Conservation (phyloP, 2,888 invertebrate species). For the Cremastinae sp. region DNA sequence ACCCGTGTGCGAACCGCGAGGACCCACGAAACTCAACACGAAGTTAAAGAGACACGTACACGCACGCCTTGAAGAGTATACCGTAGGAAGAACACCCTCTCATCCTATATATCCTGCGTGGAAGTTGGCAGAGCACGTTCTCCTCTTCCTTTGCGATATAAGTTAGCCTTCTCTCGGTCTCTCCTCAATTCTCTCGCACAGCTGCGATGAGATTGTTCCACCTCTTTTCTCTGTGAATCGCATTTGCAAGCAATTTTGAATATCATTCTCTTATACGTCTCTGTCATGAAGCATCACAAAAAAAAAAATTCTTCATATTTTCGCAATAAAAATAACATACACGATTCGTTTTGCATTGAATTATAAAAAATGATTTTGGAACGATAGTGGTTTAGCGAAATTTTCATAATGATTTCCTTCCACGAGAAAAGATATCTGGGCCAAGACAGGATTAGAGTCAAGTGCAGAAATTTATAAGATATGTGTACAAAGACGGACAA, state of each 20-base stretch:
- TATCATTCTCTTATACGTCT: slow-evolving; percentile 27
- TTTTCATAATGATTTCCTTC: too few species aligned
- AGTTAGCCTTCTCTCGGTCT: slow-evolving; percentile 32
- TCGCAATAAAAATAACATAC: neutral
- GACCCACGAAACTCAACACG: slow-evolving; percentile 36
- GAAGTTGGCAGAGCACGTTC: slow-evolving; percentile 19
- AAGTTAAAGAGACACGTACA: slow-evolving; percentile 7
- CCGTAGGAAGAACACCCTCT: slow-evolving; percentile 44
- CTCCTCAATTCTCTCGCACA: neutral
- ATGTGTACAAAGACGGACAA: slow-evolving; percentile 17
- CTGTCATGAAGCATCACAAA: slow-evolving; percentile 5
- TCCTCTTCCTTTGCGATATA: slow-evolving; percentile 8
- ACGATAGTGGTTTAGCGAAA: too few species aligned
- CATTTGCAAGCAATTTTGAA: slow-evolving; percentile 76
- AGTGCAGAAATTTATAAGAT: slow-evolving; percentile 1
- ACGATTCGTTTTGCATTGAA: too few species aligned
- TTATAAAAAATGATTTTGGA: too few species aligned
- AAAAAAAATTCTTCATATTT: neutral
- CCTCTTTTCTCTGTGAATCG: slow-evolving; percentile 50
- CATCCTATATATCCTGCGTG: slow-evolving; percentile 38
- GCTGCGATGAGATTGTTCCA: slow-evolving; percentile 17
- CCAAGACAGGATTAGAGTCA: neutral
- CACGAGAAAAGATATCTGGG: too few species aligned
- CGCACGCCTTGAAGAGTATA: slow-evolving; percentile 37
- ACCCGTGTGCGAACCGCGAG: slow-evolving; percentile 56